Conservation (phyloP, 1,140 invertebrate species). For the Tetranychus cinnabarinus region DNA sequence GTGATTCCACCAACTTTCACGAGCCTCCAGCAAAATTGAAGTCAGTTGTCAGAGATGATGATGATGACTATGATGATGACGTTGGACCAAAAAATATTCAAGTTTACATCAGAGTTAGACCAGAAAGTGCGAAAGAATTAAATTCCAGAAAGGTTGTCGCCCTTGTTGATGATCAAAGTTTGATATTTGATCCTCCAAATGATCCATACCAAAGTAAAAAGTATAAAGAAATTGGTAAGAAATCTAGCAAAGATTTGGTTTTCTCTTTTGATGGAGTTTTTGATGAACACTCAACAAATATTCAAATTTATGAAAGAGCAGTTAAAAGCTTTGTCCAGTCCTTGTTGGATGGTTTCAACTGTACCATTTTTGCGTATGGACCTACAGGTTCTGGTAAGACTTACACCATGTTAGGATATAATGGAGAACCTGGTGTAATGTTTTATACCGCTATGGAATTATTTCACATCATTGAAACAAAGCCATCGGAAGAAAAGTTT, state of each 20-base stretch:
- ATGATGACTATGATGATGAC: background rate
- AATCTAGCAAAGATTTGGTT: slow-evolving; percentile 54
- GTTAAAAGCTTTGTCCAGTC: slow-evolving; percentile 46
- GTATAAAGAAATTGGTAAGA: slow-evolving; percentile 55
- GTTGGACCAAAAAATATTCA: background rate
- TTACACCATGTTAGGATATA: slow-evolving; percentile 80
- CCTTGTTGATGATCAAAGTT: slow-evolving; percentile 40
- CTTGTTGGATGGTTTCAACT: slow-evolving; percentile 63
- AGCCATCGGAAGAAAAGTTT: slow-evolving; percentile 1
- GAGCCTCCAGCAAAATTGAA: background rate
- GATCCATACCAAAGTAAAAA: slow-evolving; percentile 53
- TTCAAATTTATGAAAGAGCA: slow-evolving; percentile 48
- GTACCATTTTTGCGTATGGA: slow-evolving; percentile 65
- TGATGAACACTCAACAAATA: slow-evolving; percentile 33
- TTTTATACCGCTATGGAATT: slow-evolving; percentile 71
- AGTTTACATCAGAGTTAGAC: slow-evolving; percentile 53
- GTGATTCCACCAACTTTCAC: background rate
- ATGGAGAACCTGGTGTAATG: slow-evolving; percentile 63
- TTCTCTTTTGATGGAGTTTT: slow-evolving; percentile 74
- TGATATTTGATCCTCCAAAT: slow-evolving; percentile 68
- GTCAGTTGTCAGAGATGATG: background rate
- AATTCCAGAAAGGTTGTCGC: slow-evolving; percentile 17
- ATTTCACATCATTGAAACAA: slow-evolving; percentile 36
- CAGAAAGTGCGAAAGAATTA: slow-evolving; percentile 37
- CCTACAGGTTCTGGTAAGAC: slow-evolving; percentile 86